These are phyloP conservation scores for Gymnocephalus cernua DNA, from an alignment of 2,113 vertebrate species.

Conservation along the genomic window DNA sequence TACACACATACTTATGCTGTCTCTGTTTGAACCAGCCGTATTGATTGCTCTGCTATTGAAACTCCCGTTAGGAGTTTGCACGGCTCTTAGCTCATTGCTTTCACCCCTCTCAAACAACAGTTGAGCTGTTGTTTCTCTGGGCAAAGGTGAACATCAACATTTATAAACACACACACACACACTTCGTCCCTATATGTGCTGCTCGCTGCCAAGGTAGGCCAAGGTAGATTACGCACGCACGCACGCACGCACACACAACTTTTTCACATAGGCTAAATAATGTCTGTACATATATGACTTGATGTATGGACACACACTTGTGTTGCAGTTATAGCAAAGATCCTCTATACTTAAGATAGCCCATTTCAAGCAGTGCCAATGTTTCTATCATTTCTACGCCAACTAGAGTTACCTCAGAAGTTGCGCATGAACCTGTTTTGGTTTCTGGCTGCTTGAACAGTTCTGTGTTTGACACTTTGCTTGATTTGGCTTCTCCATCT, in stretches of 20 bases:
- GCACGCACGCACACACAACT: background rate
- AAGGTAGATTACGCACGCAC: no score
- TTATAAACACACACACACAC: background rate
- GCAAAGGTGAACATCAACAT: conserved; percentile 4
- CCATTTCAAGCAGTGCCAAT: no score
- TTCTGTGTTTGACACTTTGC: background rate
- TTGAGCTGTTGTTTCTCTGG: conserved; percentile 22
- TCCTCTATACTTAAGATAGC: no score
- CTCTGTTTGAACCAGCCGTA: conserved; percentile 56
- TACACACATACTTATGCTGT: conserved; percentile 50
- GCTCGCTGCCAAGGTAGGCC: no score
- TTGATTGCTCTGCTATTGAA: conserved; percentile 65
- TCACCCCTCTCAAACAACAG: conserved; percentile 35
- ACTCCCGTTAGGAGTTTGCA: conserved; percentile 56
- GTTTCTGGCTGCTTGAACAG: conserved; percentile 12
- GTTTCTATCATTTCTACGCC: background rate
- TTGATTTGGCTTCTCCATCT: background rate
- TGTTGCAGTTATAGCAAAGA: no score
- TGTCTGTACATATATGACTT: no score
- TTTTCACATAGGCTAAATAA: no score
- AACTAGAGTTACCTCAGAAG: background rate
- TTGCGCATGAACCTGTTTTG: background rate
- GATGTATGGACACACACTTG: no score
- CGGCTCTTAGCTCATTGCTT: conserved; percentile 51
- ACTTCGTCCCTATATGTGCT: no score